Percentiles rank a stretch among this genome's conserved stretches.
Evolutionary conservation across 2,888 invertebrate species (phyloP).

Genomic region (Formica aserva): DNA sequence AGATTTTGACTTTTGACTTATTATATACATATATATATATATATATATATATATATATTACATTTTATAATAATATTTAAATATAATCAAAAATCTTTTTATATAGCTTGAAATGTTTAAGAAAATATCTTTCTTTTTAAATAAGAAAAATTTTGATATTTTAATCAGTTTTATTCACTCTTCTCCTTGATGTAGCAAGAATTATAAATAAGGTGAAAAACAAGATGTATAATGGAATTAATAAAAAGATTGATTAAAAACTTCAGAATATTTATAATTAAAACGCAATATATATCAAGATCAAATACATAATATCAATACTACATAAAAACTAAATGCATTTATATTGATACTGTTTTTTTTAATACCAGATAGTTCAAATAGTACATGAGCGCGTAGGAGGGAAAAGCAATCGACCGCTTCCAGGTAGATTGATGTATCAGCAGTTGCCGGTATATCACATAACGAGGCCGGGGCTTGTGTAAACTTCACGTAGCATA

Average conservation of each 20-base stretch:
- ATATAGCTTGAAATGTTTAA: background rate
- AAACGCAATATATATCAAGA: background rate
- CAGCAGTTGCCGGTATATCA: background rate
- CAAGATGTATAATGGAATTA: background rate
- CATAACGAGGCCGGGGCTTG: constrained; percentile 12
- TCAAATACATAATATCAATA: background rate
- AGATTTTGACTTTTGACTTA: background rate
- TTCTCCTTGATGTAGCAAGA: background rate
- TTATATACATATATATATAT: too few relatives aligned
- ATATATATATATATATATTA: too few relatives aligned
- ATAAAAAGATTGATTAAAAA: background rate
- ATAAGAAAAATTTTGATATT: background rate
- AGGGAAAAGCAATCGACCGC: constrained; percentile 7
- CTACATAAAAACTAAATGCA: constrained; percentile 3
- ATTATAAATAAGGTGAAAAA: background rate
- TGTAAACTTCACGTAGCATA: constrained; percentile 29
- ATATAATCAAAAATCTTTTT: background rate
- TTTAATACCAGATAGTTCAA: background rate
- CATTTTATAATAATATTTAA: background rate
- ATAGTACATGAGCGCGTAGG: background rate
- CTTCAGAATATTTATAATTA: background rate
- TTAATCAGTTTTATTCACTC: too few relatives aligned
- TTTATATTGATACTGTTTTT: background rate
- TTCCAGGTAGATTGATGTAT: background rate
- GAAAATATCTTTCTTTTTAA: background rate